Base-by-base conservation (phyloP, 2,888 invertebrate genomes). In the Laspeyria flexula region DNA sequence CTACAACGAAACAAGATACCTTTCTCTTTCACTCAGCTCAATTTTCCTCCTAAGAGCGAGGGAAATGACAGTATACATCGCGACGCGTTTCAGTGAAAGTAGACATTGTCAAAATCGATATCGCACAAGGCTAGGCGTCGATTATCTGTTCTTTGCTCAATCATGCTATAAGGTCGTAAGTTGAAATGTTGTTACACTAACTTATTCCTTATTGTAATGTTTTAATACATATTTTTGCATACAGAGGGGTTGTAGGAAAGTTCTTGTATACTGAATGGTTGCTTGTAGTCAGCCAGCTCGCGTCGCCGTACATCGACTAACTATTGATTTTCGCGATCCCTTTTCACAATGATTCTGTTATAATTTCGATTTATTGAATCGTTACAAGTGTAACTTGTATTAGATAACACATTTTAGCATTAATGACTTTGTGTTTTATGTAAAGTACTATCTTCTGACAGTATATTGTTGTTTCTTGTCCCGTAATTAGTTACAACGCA, bases 71-170 rank as follows among this genome's bases (percentile, higher is more conserved):
- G 54, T 61, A 72, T 13, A 7, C 50, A 34, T 68, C 54, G 48
- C 27, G 9, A 63, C 80, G 65, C 75, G 76, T 71, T 75, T 67
- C 51, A 69, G 71, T 71, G 73, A 83, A 83, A 83, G 79, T 79
- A 73, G 81, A 81, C 77, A 80, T 76, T 72, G 78, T 84, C 85
- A 91, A 92, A 92, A 93, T 93, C 92, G 92, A 93, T 93, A 92
- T 92, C 90, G 89, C 90, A 88, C 92, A 92, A 92, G 92, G 92
- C 92, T 92, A 87, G 86, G 81, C 88, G 92, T 92, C 92, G 92
- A 92, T 92, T 91, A 91, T 89, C 89, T 86, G 86, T 81, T 85
- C 63, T 73, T 72, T 70, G 54, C 25, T 52, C 37, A 34, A 57
- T 35, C 48, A 37, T 43, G 43, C 25, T 46, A 44, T 49, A 85